Evolutionary conservation across 2,888 invertebrate genomes (phyloP).

Genomic region (Drosophila macrothrix): DNA sequence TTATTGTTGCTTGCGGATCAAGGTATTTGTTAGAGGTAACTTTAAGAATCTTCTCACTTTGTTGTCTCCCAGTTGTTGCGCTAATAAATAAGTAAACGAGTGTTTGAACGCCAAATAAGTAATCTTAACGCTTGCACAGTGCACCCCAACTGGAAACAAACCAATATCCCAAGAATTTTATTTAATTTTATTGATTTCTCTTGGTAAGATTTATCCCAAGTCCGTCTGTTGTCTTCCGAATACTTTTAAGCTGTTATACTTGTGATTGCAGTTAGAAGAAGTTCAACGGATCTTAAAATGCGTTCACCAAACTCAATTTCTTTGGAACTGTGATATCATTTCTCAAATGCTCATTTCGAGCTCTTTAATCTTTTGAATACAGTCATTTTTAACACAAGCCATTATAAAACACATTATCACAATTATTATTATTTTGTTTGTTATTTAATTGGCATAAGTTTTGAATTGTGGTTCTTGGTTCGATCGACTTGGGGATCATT

Average conservation of each 20-base stretch:
- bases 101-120: conserved; percentile 20
- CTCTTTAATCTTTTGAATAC: neutral
- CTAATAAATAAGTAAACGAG: conserved; percentile 40
- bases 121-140: conserved; percentile 29
- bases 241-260: neutral
- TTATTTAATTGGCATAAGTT: conserved; percentile 1
- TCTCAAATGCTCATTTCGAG: neutral
- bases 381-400: neutral
- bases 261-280: neutral
- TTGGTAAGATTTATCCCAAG: neutral
- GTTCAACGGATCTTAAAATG: neutral
- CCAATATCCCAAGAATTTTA: neutral
- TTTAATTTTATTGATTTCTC: neutral
- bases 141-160: conserved; percentile 12
- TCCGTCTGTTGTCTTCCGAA: neutral
- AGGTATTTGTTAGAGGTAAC: conserved; percentile 47
- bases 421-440: neutral
- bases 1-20: conserved; percentile 25
- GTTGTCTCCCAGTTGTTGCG: conserved; percentile 27
- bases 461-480: conserved; percentile 1
- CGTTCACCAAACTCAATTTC: neutral
- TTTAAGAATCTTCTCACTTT: conserved; percentile 39
- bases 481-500: conserved; percentile 33
- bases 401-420: neutral
- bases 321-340: neutral